Percentiles rank a stretch among this genome's conserved stretches.
Evolutionary conservation across 2,888 invertebrate genomes (phyloP).

Genomic region (Sthenelais limicola): DNA sequence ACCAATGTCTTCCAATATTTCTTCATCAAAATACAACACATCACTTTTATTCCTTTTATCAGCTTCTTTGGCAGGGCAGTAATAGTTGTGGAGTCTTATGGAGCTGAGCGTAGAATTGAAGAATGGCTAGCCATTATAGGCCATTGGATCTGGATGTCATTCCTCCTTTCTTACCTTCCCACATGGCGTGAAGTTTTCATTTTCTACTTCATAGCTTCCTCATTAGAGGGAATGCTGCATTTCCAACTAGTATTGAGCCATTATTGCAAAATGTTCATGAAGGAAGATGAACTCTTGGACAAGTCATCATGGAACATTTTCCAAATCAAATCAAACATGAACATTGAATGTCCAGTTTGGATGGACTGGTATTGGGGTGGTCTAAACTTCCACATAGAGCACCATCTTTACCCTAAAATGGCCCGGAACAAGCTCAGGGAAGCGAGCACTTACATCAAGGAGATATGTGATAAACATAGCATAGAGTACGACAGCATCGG

Average conservation of each 20-base stretch:
- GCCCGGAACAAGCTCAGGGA: conserved; percentile 41
- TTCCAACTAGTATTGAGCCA: conserved; percentile 49
- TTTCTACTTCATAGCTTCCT: conserved; percentile 45
- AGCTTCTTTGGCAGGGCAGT: conserved; percentile 42
- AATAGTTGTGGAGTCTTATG: conserved; percentile 46
- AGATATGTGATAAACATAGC: conserved; percentile 45
- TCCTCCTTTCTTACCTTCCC: conserved; percentile 45
- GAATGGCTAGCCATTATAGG: conserved; percentile 41
- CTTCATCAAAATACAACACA: conserved; percentile 47
- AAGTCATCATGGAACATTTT: conserved; percentile 42
- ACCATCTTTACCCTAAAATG: conserved; percentile 48
- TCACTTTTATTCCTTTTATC: conserved; percentile 50
- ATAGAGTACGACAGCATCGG: conserved; percentile 47
- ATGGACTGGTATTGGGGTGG: conserved; percentile 52
- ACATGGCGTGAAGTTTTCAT: conserved; percentile 45
- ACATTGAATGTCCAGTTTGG: conserved; percentile 43
- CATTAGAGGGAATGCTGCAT: conserved; percentile 47
- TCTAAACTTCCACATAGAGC: conserved; percentile 50
- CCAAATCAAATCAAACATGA: conserved; percentile 46
- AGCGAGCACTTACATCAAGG: conserved; percentile 42
- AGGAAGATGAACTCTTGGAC: conserved; percentile 40
- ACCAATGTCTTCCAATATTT: conserved; percentile 38
- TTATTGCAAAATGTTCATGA: conserved; percentile 46
- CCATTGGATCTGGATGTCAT: conserved; percentile 48
- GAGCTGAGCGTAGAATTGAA: conserved; percentile 44